phyloP scores from a whole-genome alignment of 2,888 invertebrate species.

The Lepidonotus clava region DNA sequence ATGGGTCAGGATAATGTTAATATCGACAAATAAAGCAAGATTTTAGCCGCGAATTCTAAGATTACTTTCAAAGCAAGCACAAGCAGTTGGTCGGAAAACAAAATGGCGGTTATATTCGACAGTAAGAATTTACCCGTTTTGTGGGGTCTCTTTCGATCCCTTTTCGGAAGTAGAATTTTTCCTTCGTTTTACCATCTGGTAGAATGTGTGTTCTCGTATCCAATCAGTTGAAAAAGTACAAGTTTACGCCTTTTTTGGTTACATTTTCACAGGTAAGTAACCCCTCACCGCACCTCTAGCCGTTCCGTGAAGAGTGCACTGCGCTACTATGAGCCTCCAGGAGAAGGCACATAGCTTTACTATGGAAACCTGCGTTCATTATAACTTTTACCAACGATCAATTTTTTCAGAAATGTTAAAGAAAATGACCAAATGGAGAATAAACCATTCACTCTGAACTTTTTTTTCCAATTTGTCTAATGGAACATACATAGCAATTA shows the following conservation, averaged over 20 bases:
- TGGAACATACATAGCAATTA: too few species aligned
- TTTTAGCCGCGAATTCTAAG: too few species aligned
- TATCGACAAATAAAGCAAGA: too few species aligned
- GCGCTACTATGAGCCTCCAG: neutral
- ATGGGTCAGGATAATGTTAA: too few species aligned
- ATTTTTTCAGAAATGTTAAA: too few species aligned
- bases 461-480: too few species aligned
- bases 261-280: neutral
- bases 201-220: neutral
- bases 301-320: neutral
- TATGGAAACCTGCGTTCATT: too few species aligned
- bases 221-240: neutral
- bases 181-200: slow-evolving; percentile 44
- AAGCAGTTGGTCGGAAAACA: slow-evolving; percentile 41
- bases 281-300: neutral
- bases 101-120: slow-evolving; percentile 52
- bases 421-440: too few species aligned
- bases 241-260: neutral
- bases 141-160: slow-evolving; percentile 37
- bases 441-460: too few species aligned
- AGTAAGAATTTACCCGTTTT: slow-evolving; percentile 49
- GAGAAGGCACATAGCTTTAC: too few species aligned
- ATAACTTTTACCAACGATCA: too few species aligned
- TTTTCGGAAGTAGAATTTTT: slow-evolving; percentile 28
- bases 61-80: neutral